These are phyloP conservation scores for Azemiops feae DNA, from an alignment of 2,113 vertebrate genomes.

Conservation along the genomic window DNA sequence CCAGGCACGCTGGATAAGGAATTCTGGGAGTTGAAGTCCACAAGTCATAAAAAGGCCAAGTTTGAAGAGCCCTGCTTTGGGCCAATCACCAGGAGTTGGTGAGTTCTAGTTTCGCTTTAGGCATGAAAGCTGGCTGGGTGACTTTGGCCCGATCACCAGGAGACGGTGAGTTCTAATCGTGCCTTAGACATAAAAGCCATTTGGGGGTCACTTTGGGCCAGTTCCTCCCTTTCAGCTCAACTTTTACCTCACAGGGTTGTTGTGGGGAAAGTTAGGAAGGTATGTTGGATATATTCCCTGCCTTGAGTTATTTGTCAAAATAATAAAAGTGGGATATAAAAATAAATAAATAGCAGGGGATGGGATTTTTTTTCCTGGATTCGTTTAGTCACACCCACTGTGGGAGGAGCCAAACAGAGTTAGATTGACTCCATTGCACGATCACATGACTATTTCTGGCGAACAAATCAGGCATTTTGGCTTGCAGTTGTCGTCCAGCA, in stretches of 20 bases:
- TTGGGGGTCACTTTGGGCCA: no score
- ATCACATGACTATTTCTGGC: not conserved
- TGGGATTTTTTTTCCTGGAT: not conserved
- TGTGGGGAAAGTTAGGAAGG: not conserved
- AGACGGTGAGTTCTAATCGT: no score
- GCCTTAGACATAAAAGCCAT: no score
- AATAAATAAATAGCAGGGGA: not conserved
- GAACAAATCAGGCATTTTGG: not conserved
- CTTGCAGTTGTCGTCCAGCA: not conserved
- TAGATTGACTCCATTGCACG: not conserved
- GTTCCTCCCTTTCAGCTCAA: not conserved
- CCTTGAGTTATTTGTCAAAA: not conserved
- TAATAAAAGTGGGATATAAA: not conserved
- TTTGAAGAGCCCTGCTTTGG: no score
- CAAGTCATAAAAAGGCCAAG: no score
- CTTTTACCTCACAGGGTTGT: not conserved
- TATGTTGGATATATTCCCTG: not conserved
- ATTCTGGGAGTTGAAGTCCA: no score
- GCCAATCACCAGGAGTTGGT: no score
- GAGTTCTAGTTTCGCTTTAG: no score
- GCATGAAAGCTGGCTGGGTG: no score
- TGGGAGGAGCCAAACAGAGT: not conserved
- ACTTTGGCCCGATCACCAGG: no score
- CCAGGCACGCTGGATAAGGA: no score
- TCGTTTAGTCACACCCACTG: not conserved